Evolutionary conservation across 1,140 invertebrate genomes (phyloP).

Genomic region (Ooceraea biroi): DNA sequence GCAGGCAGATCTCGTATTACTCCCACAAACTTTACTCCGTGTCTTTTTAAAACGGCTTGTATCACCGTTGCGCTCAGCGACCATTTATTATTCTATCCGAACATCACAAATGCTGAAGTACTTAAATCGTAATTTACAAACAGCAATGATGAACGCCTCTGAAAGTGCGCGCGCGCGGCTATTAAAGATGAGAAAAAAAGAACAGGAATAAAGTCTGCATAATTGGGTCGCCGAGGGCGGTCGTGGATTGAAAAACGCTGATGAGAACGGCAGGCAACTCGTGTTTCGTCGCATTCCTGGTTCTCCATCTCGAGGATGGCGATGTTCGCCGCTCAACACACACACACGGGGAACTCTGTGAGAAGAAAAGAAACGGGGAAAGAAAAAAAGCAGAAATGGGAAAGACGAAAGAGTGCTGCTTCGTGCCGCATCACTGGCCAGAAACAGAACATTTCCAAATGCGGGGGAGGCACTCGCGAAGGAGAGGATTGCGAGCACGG

Average conservation of each 20-base stretch:
- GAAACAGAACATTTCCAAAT: constrained; percentile 69
- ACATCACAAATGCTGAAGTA: constrained; percentile 35
- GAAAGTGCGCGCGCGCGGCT: not conserved
- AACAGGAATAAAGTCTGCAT: not conserved
- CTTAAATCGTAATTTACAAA: constrained; percentile 8
- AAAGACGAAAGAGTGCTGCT: not conserved
- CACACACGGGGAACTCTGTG: not conserved
- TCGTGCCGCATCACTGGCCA: constrained; percentile 61
- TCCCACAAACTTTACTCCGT: not conserved
- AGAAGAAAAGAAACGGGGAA: too few relatives aligned
- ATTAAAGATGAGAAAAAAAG: constrained; percentile 33
- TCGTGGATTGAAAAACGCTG: constrained; percentile 22
- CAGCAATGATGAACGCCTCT: not conserved
- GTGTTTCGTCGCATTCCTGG: constrained; percentile 20
- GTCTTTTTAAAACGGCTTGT: not conserved
- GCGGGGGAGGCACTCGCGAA: constrained; percentile 56
- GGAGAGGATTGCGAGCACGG: constrained; percentile 61
- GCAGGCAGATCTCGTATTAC: not conserved
- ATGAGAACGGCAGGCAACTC: constrained; percentile 17
- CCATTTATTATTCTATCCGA: not conserved
- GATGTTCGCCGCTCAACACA: constrained; percentile 37
- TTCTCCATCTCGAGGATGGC: constrained; percentile 26
- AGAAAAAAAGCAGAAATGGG: not conserved
- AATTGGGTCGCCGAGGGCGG: constrained; percentile 40
- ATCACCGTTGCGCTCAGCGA: not conserved